Evolutionary conservation across 1,140 invertebrate species (phyloP), one percentile per base, ranked within the genome.

Genomic region (Drosophila sproati): DNA sequence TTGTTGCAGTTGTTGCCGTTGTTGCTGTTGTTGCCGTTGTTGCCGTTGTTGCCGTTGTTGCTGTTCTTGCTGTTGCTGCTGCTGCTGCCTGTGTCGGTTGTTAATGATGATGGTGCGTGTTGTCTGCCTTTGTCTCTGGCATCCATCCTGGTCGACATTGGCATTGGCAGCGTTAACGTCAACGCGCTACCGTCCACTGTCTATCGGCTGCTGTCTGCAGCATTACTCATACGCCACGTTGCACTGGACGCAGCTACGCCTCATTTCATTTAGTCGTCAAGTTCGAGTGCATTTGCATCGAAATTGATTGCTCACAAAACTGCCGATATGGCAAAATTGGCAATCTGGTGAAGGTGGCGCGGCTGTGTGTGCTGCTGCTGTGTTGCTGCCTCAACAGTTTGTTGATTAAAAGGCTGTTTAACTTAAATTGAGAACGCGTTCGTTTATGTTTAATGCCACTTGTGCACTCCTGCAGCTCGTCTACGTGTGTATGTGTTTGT

Each of bases 221-320:
- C 82, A 86, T 86, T 79, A 78, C 78, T 86, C 75, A 86, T 86
- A 75, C 62, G 80, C 78, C 71, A 67, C 66, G 76, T 76, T 71
- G 59, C 63, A 67, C 47, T 51, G 54, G 34, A 67, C 57, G 37
- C 59, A 47, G 73, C 61, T 69, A 68, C 60, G 77, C 66, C 83
- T 80, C 83, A 88, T 88, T 20, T 88, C 83, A 88, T 80, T 88
- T 81, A 88, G 85, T 80, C 85, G 83, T 89, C 85, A 89, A 90
- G 85, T 89, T 81, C 80, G 81, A 89, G 86, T 89, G 85, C 85
- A 89, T 89, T 89, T 89, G 85, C 85, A 89, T 89, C 85, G 74
- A 89, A 89, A 89, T 89, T 89, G 85, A 89, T 89, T 89, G 85
- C 86, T 85, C 86, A 73, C 80, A 89, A 89, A 89, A 89, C 83